phyloP scores from a whole-genome alignment of 2,113 vertebrate genomes.

The Podiceps cristatus region DNA sequence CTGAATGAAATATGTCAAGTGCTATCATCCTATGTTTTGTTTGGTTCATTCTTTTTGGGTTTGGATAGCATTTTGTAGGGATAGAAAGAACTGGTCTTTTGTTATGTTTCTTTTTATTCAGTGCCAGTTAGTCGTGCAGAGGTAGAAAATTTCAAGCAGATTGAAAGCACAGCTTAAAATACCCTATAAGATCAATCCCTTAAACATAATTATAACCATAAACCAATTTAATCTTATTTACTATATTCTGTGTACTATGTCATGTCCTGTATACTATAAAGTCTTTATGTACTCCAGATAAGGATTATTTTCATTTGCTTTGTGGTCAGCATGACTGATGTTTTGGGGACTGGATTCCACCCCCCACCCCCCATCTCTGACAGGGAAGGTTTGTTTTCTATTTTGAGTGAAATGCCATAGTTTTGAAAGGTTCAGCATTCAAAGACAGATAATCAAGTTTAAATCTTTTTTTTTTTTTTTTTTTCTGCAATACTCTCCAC shows the following conservation, averaged over 20 bases:
- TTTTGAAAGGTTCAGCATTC: background rate
- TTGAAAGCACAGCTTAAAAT: background rate
- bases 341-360: background rate
- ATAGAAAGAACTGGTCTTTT: background rate
- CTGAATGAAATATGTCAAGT: constrained; percentile 27
- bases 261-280: background rate
- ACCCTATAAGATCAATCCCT: background rate
- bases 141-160: background rate
- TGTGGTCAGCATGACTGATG: background rate
- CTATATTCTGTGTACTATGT: background rate
- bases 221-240: background rate
- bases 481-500: background rate
- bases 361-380: background rate
- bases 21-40: background rate
- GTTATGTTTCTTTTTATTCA: background rate
- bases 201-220: background rate
- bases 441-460: background rate
- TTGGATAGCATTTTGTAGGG: background rate
- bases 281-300: background rate
- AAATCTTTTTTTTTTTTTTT: background rate
- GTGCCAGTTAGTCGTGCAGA: background rate
- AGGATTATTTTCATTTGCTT: background rate
- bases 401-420: background rate
- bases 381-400: background rate
- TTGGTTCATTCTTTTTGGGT: background rate